Base-by-base conservation (phyloP, 2,888 invertebrate genomes). In the Hybos culiciformis region DNA sequence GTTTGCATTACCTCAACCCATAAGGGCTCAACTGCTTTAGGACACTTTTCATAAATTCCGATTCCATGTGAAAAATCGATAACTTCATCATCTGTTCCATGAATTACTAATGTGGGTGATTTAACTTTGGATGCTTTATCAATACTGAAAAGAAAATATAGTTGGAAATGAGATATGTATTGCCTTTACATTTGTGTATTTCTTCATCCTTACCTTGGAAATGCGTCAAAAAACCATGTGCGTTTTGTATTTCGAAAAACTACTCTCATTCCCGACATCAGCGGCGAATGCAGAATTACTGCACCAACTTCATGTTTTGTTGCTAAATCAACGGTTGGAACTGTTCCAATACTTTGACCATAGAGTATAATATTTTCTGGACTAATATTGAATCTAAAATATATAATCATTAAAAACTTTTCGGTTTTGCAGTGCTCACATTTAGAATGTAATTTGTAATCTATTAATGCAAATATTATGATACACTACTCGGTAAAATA, bases 151-250 rank as follows among this genome's bases (percentile, higher is more conserved):
- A 53, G 7, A 37, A 21, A 33, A 5, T 12, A 5, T 29, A 29
- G 4, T 5, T 12, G n/a, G n/a, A n/a, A n/a, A n/a, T n/a, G n/a
- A n/a, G n/a, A n/a, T n/a, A n/a, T n/a, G n/a, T n/a, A n/a, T n/a
- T n/a, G n/a, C n/a, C n/a, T n/a, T n/a, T n/a, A n/a, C n/a, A n/a
- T n/a, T n/a, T n/a, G n/a, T n/a, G n/a, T n/a, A n/a, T n/a, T n/a
- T n/a, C n/a, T n/a, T n/a, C n/a, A n/a, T n/a, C n/a, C 59, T 71
- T 70, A 93, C 93, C 92, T 97, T 56, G 96, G 93, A 69, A 97
- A 97, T 57, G 93, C 94, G 76, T 97, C 97, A 67, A 96, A 97
- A 71, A 94, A 97, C 93, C 94, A 94, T 40, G 93, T 93, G 61
- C 93, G 77, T 68, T 90, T 91, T 41, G 93, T 94, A 59, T 93